Evolutionary conservation across 2,113 vertebrate species (phyloP).

Genomic region (Chauna torquata): DNA sequence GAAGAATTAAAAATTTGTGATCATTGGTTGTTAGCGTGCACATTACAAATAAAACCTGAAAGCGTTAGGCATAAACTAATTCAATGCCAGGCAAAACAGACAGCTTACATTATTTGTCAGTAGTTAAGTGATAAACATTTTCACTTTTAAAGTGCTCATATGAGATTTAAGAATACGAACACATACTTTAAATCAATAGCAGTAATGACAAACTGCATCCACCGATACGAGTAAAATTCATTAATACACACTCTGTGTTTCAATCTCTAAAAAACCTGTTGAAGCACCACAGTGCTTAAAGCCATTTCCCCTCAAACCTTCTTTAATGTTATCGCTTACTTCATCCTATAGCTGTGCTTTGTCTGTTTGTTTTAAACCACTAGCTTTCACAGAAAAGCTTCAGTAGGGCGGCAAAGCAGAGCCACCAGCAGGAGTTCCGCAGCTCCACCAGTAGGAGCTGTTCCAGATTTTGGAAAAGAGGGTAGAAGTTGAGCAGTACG

Average conservation of each 20-base stretch:
- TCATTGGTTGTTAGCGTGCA: constrained; percentile 73
- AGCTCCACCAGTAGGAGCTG: neutral
- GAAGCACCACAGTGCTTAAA: neutral
- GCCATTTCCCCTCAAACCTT: neutral
- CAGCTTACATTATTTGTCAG: neutral
- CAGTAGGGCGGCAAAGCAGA: neutral
- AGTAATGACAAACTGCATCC: neutral
- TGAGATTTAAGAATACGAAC: neutral
- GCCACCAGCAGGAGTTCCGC: neutral
- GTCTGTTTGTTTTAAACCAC: neutral
- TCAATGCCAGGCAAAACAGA: neutral
- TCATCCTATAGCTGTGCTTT: neutral
- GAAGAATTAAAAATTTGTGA: constrained; percentile 87
- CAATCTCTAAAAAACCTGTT: neutral
- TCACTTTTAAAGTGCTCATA: neutral
- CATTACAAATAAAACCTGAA: constrained; percentile 63
- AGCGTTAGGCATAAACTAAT: neutral
- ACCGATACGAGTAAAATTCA: neutral
- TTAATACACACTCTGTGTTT: neutral
- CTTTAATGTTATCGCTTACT: neutral
- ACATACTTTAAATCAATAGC: neutral
- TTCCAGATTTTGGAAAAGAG: neutral
- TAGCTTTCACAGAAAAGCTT: neutral
- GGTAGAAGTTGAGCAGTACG: neutral
- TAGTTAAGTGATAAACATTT: neutral